Base-by-base conservation (phyloP, 2,113 vertebrate genomes). In the Leucoraja erinaceus region DNA sequence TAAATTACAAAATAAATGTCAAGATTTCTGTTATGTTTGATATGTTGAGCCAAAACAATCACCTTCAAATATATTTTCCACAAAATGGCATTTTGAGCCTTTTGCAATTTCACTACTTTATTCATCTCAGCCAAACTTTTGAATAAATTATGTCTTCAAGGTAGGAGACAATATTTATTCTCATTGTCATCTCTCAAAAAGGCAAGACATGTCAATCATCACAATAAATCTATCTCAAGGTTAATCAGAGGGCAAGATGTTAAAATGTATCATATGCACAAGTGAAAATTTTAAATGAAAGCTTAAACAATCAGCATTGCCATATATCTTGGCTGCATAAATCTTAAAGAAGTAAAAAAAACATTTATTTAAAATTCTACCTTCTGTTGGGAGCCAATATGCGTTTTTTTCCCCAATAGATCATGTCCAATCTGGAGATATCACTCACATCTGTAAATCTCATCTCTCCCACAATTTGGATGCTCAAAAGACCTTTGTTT, bases 91-190 rank as follows among this genome's bases (percentile, higher is more conserved):
- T 28, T 59, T 56, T 56, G 8, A 84, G 59, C 59, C 54, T 56
- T 83, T 59, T 54, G 59, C 54, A 7, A 59, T 84, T 84, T 84
- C 54, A 54, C 81, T 54, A 11, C 18, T 25, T 84, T 54, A 84
- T 59, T 59, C 3, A 84, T 86, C 81, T 28, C 47, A 83, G 75
- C 54, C 11, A 88, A 88, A 88, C 18, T 4, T 66, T 33, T 88
- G 14, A 66, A 66, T 88, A 61, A 66, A 88, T 63, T n/a, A 88
- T 18, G 61, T 33, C 84, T 88, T 66, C 84, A 18, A 88, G 84
- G 38, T 66, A 88, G n/a, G 84, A 88, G n/a, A 66, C 61, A n/a
- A 88, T 61, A 66, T 88, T 88, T 66, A 88, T 88, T 61, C 20
- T 25, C 84, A 88, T 20, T 6, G 16, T 63, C 63, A 31, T 66